Evolutionary conservation across 2,888 invertebrate species (phyloP), one percentile per base, ranked within the genome.

Genomic region (Andrena chrysosceles): DNA sequence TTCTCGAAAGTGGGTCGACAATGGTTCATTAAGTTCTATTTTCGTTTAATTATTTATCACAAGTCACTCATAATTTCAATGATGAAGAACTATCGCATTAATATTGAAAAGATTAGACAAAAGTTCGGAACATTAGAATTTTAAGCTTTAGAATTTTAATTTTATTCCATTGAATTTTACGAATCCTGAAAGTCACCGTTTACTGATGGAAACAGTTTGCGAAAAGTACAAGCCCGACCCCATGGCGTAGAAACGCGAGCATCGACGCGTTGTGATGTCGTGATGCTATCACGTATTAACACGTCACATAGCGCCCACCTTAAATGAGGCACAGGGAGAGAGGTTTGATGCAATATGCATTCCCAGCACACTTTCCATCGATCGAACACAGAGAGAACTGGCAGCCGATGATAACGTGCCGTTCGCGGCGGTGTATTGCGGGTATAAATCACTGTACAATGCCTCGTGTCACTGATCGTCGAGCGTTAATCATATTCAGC

Each of bases 251-350:
- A 10, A 35, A 26, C 35, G 33, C 33, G 29, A 52, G 31, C 56
- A 56, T 66, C 23, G 60, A 68, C 59, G 62, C 67, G 29, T 67
- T 68, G 52, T n/a, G 52, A 78, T 49, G 23, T 54, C 5, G 8
- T n/a, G 79, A 81, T 78, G 54, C 52, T 79, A 72, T 79, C 80
- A 48, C 62, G 72, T 79, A 81, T 81, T 81, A 81, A 78, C 79
- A 67, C 79, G 71, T 79, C 67, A 68, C 54, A 63, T 62, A 72
- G 71, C 33, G 71, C 63, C 71, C 33, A 63, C 79, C 81, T 81
- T 81, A 81, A 81, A 81, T 72, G 80, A 81, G 71, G 72, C 80
- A 68, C 79, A 26, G 56, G 4, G 33, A 35, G 33, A 29, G 62
- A 72, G 72, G 29, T 79, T 79, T 62, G 80, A 73, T 73, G 80